These are phyloP conservation scores for Zenarchopterus dispar DNA, from an alignment of 2,797 vertebrate genomes.

Conservation along the genomic window DNA sequence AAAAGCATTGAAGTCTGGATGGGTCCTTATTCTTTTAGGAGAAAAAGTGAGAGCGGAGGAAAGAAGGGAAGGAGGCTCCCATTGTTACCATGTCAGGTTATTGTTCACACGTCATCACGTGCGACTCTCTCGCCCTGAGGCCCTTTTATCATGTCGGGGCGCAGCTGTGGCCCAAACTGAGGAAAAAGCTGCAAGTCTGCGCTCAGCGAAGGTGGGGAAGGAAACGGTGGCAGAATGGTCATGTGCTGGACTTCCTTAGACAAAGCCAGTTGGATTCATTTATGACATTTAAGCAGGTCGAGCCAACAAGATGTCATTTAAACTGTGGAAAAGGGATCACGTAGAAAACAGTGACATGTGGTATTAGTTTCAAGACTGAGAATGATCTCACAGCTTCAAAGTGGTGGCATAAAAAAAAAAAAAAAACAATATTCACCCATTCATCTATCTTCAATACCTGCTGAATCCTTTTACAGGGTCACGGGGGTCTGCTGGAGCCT, in stretches of 20 bases:
- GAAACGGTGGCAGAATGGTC: slow-evolving; percentile 52
- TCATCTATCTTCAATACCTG: no score
- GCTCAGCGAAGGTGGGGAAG: slow-evolving; percentile 60
- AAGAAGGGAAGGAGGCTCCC: slow-evolving; percentile 33
- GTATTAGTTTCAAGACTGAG: not conserved
- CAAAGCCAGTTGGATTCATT: slow-evolving; percentile 7
- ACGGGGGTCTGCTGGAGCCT: no score
- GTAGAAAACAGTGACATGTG: slow-evolving; percentile 1
- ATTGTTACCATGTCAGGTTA: slow-evolving; percentile 46
- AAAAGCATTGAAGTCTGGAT: slow-evolving; percentile 36
- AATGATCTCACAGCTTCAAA: not conserved
- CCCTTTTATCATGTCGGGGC: slow-evolving; percentile 52
- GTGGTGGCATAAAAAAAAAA: no score
- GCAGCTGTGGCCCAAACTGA: slow-evolving; percentile 35
- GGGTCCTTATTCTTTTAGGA: slow-evolving; percentile 31
- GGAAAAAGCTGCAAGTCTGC: slow-evolving; percentile 51
- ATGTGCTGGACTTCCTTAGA: slow-evolving; percentile 58
- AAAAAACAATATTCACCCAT: no score
- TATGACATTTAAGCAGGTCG: slow-evolving; percentile 9
- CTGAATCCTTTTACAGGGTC: no score
- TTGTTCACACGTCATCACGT: slow-evolving; percentile 59
- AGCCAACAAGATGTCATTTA: not conserved
- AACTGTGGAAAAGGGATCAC: not conserved
- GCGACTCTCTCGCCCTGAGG: slow-evolving; percentile 26
- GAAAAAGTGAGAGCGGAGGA: slow-evolving; percentile 24